A percentile compares a stretch with the other conserved stretches of the same genome.
Evolutionary conservation across 2,888 invertebrate species (phyloP).

Genomic region (Hemithea aestivaria): DNA sequence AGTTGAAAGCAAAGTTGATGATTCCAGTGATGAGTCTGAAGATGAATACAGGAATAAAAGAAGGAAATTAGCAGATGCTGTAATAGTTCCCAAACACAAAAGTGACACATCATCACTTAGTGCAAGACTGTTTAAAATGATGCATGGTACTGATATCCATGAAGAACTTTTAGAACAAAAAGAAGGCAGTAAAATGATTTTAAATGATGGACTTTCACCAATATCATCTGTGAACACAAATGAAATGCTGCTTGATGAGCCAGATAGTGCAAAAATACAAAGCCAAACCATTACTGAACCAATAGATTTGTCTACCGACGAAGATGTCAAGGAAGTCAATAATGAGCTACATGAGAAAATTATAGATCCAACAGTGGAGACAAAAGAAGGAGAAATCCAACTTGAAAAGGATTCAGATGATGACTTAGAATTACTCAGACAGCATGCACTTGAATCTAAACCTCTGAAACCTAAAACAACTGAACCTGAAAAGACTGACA

Average conservation of each 20-base stretch:
- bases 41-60: constrained; percentile 67
- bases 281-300: constrained; percentile 8
- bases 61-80: constrained; percentile 76
- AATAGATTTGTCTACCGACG: constrained; percentile 23
- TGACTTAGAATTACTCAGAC: constrained; percentile 64
- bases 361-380: constrained; percentile 16
- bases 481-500: constrained; percentile 23
- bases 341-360: constrained; percentile 8
- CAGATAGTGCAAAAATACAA: constrained; percentile 14
- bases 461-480: constrained; percentile 33
- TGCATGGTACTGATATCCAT: constrained; percentile 39
- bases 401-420: constrained; percentile 62
- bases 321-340: constrained; percentile 18
- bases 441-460: constrained; percentile 70
- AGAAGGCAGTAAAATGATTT: constrained; percentile 15
- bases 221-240: constrained; percentile 24
- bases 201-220: constrained; percentile 24
- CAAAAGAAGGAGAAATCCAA: constrained; percentile 19
- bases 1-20: constrained; percentile 39
- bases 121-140: constrained; percentile 64
- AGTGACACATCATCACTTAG: constrained; percentile 60
- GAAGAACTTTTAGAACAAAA: constrained; percentile 25
- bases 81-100: constrained; percentile 58
- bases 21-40: constrained; percentile 66
- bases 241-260: constrained; percentile 23